Evolutionary conservation across 2,888 invertebrate species (phyloP).

Genomic region (Campoplex capitator): DNA sequence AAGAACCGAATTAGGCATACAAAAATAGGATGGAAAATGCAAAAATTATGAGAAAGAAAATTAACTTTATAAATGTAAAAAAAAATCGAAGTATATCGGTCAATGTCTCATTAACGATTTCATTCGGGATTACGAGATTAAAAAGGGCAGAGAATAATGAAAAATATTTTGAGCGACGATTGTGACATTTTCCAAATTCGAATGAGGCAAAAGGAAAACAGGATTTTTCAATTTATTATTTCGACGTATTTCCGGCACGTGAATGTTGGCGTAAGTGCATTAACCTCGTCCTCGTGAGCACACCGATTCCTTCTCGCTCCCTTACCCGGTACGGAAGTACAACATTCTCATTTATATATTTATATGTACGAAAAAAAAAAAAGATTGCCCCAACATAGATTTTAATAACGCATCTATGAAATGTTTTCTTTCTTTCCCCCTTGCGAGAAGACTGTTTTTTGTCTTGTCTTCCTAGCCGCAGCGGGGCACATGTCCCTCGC

Average conservation of each 20-base stretch:
- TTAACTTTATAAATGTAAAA: no score
- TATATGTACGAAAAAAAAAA: constrained; percentile 1
- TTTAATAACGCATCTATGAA: constrained; percentile 52
- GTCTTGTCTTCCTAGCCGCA: neutral
- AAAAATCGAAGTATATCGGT: no score
- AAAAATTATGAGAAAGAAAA: no score
- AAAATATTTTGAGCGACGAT: neutral
- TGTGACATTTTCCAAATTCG: no score
- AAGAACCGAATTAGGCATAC: no score
- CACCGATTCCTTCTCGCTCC: neutral
- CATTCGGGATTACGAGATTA: no score
- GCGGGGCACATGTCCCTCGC: constrained; percentile 37
- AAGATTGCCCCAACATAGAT: constrained; percentile 42
- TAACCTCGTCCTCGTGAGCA: no score
- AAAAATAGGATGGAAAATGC: no score
- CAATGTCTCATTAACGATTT: no score
- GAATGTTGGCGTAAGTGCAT: constrained; percentile 22
- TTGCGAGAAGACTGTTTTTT: neutral
- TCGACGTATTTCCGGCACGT: constrained; percentile 36
- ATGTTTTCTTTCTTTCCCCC: constrained; percentile 16
- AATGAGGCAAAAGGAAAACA: no score
- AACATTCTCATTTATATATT: constrained; percentile 21
- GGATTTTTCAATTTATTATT: no score
- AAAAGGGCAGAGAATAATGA: neutral
- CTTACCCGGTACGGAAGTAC: constrained; percentile 50